Conservation (phyloP, 1,140 invertebrate genomes). For the Lepidurus apus region DNA sequence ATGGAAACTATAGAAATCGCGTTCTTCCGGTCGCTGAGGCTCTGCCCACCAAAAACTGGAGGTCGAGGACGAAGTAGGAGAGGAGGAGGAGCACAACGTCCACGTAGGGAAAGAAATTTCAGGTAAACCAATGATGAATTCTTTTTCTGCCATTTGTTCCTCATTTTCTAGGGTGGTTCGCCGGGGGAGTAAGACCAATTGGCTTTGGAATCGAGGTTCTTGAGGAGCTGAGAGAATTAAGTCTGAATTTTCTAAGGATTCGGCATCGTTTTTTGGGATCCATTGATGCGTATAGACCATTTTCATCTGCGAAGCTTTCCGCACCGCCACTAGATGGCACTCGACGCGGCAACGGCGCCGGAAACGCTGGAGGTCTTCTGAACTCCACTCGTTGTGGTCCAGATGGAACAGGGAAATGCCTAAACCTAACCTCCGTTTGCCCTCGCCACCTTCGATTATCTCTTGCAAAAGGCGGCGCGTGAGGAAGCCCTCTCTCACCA, state of each 20-base stretch:
- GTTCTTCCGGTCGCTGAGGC: not conserved
- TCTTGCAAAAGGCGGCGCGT: constrained; percentile 44
- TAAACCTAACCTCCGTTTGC: constrained; percentile 28
- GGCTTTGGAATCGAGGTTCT: constrained; percentile 22
- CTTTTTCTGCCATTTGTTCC: not conserved
- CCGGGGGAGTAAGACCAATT: constrained; percentile 23
- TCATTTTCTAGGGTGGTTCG: not conserved
- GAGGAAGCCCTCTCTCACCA: constrained; percentile 64
- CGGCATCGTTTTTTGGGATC: not conserved
- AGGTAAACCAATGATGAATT: constrained; percentile 28
- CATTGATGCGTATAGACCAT: constrained; percentile 25
- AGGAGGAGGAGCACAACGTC: constrained; percentile 18
- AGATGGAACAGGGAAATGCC: constrained; percentile 10
- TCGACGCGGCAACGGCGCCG: constrained; percentile 31
- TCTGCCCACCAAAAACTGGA: constrained; percentile 25
- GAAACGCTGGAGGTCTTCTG: constrained; percentile 28
- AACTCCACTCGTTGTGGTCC: not conserved
- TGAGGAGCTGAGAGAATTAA: not conserved
- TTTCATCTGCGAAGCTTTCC: not conserved
- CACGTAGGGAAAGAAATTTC: not conserved
- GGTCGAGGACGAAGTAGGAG: not conserved
- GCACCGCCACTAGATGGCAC: constrained; percentile 27
- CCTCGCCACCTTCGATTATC: constrained; percentile 32
- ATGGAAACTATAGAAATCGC: not conserved
- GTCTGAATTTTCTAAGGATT: not conserved